Evolutionary conservation across 2,888 invertebrate genomes (phyloP).

Genomic region (Cantharis nigra): DNA sequence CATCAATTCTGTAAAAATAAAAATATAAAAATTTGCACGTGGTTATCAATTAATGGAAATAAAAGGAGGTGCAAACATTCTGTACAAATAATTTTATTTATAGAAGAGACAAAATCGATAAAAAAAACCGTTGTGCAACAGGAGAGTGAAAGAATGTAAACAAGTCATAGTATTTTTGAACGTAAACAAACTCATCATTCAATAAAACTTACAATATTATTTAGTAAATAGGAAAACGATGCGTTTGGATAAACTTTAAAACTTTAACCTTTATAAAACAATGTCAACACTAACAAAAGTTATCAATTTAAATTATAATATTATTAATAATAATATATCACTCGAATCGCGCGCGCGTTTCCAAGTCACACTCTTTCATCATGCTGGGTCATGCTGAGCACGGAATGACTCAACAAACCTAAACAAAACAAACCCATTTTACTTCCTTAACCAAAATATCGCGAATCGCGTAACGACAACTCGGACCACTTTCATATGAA

Average conservation of each 20-base stretch:
- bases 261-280: slow-evolving; percentile 35
- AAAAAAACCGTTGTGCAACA: slow-evolving; percentile 36
- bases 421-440: slow-evolving; percentile 15
- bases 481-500: background rate
- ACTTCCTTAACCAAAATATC: background rate
- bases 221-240: slow-evolving; percentile 15
- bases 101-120: slow-evolving; percentile 14
- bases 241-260: slow-evolving; percentile 16
- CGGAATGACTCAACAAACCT: slow-evolving; percentile 36
- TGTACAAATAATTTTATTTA: background rate
- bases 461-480: background rate
- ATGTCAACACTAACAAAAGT: slow-evolving; percentile 28
- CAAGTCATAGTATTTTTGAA: slow-evolving; percentile 30
- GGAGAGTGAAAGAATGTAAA: slow-evolving; percentile 32
- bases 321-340: slow-evolving; percentile 17
- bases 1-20: background rate
- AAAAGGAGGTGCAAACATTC: background rate
- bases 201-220: slow-evolving; percentile 14
- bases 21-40: background rate
- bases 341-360: slow-evolving; percentile 33
- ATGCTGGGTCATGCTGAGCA: slow-evolving; percentile 31
- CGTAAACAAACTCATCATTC: slow-evolving; percentile 35
- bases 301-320: slow-evolving; percentile 35
- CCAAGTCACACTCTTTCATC: slow-evolving; percentile 27
- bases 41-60: background rate